Percentiles rank a stretch among this genome's conserved stretches.
Conservation (phyloP, 2,797 vertebrate species). For the Borostomias antarcticus region DNA sequence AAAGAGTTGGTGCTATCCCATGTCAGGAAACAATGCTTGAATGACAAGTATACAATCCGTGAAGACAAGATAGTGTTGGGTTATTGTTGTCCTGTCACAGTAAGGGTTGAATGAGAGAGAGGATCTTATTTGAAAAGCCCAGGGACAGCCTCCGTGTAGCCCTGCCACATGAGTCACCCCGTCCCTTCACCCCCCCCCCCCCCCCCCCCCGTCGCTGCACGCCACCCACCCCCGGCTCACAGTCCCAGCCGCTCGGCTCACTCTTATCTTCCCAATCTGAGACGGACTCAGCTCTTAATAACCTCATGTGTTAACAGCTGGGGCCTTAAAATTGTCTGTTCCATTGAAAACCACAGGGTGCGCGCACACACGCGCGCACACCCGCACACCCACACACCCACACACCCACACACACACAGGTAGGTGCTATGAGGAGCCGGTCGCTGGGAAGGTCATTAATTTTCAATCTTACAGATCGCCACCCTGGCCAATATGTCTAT, state of each 20-base stretch:
- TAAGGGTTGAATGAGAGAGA: slow-evolving; percentile 55
- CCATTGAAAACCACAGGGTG: slow-evolving; percentile 12
- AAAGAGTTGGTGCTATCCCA: too few relatives aligned
- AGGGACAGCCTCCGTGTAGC: slow-evolving; percentile 59
- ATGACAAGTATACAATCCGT: too few relatives aligned
- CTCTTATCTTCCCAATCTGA: slow-evolving; percentile 49
- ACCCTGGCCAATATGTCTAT: too few relatives aligned
- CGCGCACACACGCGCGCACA: too few relatives aligned
- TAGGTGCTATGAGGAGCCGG: too few relatives aligned
- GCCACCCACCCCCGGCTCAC: slow-evolving; percentile 42
- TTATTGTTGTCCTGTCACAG: slow-evolving; percentile 46
- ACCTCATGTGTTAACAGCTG: slow-evolving; percentile 40
- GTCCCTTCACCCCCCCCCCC: slow-evolving; percentile 54
- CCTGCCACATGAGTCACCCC: slow-evolving; percentile 59
- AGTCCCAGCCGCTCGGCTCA: slow-evolving; percentile 49
- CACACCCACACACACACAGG: not conserved
- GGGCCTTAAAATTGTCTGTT: slow-evolving; percentile 30
- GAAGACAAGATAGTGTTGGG: not conserved
- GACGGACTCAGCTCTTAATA: slow-evolving; percentile 45
- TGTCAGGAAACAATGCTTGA: too few relatives aligned
- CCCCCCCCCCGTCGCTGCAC: slow-evolving; percentile 37
- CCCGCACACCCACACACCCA: too few relatives aligned
- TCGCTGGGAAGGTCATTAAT: slow-evolving; percentile 10
- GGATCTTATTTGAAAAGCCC: slow-evolving; percentile 66
- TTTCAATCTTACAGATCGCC: slow-evolving; percentile 14